These are phyloP conservation scores for Benitochromis conjunctus DNA, from an alignment of 2,113 vertebrate genomes.

Conservation along the genomic window DNA sequence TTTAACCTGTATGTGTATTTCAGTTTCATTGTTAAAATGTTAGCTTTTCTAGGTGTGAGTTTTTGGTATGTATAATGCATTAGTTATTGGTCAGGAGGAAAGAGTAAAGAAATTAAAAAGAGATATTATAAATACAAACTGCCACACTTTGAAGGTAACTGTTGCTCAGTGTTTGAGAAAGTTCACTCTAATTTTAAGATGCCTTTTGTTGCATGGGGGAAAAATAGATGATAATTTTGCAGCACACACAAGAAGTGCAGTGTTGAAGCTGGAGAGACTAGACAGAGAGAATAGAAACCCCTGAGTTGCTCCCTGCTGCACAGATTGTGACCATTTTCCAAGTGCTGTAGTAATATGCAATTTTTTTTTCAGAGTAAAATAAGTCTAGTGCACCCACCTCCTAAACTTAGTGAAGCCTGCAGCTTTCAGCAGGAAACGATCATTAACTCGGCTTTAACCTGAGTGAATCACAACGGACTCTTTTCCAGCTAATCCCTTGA, in stretches of 20 bases:
- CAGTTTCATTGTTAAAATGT: neutral
- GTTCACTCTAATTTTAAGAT: neutral
- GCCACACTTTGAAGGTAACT: neutral
- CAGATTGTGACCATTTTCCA: too few species aligned
- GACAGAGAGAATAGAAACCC: too few species aligned
- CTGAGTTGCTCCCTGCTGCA: too few species aligned
- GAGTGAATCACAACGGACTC: too few species aligned
- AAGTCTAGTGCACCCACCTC: too few species aligned
- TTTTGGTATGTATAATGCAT: neutral
- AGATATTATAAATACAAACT: neutral
- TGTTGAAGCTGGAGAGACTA: too few species aligned
- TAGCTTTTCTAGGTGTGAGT: neutral
- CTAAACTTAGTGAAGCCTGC: too few species aligned
- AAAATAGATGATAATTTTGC: neutral
- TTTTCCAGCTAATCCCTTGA: neutral
- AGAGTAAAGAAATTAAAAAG: neutral
- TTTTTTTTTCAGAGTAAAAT: too few species aligned
- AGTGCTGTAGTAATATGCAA: too few species aligned
- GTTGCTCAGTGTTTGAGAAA: neutral
- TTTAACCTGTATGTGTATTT: neutral
- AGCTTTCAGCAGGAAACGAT: too few species aligned
- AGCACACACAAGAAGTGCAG: neutral
- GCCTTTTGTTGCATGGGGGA: neutral
- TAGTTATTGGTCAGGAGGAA: neutral
- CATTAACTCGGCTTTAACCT: neutral